Conservation (phyloP, 2,888 invertebrate species). For the Dascillus cervinus region DNA sequence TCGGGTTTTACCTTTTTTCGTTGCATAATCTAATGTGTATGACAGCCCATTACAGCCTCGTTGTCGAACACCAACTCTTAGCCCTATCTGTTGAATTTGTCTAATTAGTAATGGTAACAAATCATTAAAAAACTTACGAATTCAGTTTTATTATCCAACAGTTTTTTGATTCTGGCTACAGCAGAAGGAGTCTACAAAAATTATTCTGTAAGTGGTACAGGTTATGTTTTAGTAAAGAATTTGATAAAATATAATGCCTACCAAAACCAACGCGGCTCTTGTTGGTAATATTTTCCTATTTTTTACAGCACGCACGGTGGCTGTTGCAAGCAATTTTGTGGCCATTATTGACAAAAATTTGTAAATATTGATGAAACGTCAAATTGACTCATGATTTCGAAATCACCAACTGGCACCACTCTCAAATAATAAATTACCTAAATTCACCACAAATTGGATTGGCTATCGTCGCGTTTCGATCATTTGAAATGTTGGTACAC, state of each 20-base stretch:
- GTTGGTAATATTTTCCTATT: conserved; percentile 71
- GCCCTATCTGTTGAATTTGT: conserved; percentile 70
- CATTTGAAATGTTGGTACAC: too few species aligned
- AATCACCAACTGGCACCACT: background rate
- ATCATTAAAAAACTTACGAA: conserved; percentile 44
- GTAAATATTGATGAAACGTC: conserved; percentile 1
- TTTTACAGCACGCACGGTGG: conserved; percentile 82
- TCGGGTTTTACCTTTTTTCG: conserved; percentile 54
- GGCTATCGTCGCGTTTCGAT: too few species aligned
- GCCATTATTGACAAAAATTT: conserved; percentile 55
- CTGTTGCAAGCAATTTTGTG: conserved; percentile 72
- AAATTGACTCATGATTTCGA: background rate
- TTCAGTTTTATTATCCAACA: conserved; percentile 69
- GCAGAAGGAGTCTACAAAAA: conserved; percentile 69
- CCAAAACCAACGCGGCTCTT: conserved; percentile 74
- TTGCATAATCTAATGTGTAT: conserved; percentile 92
- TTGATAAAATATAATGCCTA: conserved; percentile 18
- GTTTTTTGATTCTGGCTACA: conserved; percentile 73
- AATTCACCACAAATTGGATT: too few species aligned
- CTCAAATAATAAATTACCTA: too few species aligned
- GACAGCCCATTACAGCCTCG: conserved; percentile 97
- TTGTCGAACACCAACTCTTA: conserved; percentile 93
- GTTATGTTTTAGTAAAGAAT: conserved; percentile 20
- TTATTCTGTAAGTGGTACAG: conserved; percentile 15
- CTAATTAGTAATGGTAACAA: conserved; percentile 1